Evolutionary conservation across 2,113 vertebrate genomes (phyloP).

Genomic region (Athene cunicularia): DNA sequence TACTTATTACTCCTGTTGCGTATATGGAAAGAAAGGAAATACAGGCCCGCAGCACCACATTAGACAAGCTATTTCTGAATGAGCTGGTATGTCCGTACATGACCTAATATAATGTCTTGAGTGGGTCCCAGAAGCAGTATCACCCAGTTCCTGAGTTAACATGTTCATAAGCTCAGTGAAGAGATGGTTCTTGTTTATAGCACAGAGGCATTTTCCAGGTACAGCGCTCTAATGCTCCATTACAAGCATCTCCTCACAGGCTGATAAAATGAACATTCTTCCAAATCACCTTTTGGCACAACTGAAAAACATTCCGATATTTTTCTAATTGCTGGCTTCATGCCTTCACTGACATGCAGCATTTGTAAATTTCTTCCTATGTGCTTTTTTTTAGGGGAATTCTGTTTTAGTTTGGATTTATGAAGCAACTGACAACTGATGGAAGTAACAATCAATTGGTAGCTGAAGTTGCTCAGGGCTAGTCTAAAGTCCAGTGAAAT

Average conservation of each 20-base stretch:
- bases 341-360: not conserved
- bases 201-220: not conserved
- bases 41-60: not conserved
- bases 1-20: not conserved
- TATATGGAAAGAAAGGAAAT: not conserved
- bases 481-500: not conserved
- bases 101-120: not conserved
- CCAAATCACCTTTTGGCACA: not conserved
- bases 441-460: not conserved
- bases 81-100: not conserved
- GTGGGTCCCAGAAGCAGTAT: not conserved
- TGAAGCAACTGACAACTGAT: not conserved
- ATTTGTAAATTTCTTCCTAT: not conserved
- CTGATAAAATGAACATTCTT: not conserved
- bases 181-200: not conserved
- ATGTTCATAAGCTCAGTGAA: not conserved
- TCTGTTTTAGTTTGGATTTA: not conserved
- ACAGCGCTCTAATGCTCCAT: not conserved
- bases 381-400: not conserved
- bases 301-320: not conserved
- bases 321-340: not conserved
- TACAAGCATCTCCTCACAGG: not conserved
- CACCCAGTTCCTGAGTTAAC: not conserved
- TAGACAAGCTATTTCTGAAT: not conserved
- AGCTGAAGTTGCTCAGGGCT: not conserved